Percentiles rank a stretch among this genome's conserved stretches.
Evolutionary conservation across 2,797 vertebrate genomes (phyloP).

Genomic region (Catostomus latipinnis): DNA sequence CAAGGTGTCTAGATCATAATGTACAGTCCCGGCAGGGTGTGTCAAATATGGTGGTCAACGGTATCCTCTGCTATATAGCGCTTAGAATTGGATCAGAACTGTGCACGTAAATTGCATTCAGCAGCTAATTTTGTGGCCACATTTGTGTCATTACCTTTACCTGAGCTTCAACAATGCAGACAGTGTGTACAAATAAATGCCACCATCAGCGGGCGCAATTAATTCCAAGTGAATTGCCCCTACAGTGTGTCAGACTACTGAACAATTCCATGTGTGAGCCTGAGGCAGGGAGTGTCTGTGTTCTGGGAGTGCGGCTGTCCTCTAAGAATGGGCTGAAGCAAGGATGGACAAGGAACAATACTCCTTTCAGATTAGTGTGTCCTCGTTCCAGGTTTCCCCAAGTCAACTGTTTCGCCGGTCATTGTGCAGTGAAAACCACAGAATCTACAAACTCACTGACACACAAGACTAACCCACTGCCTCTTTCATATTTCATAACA

Average conservation of each 20-base stretch:
- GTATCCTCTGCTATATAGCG: too few relatives aligned
- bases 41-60: too few relatives aligned
- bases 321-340: slow-evolving; percentile 8
- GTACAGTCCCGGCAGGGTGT: too few relatives aligned
- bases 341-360: slow-evolving; percentile 38
- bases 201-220: too few relatives aligned
- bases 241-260: not conserved
- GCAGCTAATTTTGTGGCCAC: too few relatives aligned
- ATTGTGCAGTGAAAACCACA: slow-evolving; percentile 40
- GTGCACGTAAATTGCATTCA: too few relatives aligned
- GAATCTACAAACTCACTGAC: slow-evolving; percentile 24
- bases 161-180: too few relatives aligned
- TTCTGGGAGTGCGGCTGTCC: slow-evolving; percentile 1
- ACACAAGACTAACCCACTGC: slow-evolving; percentile 6
- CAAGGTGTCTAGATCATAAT: too few relatives aligned
- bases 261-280: slow-evolving; percentile 40
- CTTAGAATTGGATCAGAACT: too few relatives aligned
- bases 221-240: too few relatives aligned
- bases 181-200: too few relatives aligned
- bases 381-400: slow-evolving; percentile 14
- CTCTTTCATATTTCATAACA: not conserved
- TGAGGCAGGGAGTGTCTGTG: slow-evolving; percentile 23
- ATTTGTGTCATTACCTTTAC: too few relatives aligned
- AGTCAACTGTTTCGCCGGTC: slow-evolving; percentile 48
- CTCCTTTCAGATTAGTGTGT: slow-evolving; percentile 23